These are phyloP conservation scores for Mya arenaria DNA, from an alignment of 1,140 invertebrate species.

Conservation along the genomic window DNA sequence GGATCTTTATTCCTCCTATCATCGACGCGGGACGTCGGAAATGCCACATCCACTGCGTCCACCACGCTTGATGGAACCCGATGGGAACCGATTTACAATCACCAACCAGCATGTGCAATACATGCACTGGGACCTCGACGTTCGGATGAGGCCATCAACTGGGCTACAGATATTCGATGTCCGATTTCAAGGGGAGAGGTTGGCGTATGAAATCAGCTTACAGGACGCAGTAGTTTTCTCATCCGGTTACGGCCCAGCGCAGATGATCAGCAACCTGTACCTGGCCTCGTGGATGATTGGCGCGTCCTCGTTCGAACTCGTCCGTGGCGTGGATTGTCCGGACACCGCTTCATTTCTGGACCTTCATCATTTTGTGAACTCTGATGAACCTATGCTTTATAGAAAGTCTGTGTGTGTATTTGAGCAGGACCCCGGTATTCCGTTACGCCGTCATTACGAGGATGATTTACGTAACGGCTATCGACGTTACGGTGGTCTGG, in stretches of 20 bases:
- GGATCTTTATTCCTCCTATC: slow-evolving; percentile 68
- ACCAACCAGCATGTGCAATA: slow-evolving; percentile 71
- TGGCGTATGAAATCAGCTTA: slow-evolving; percentile 77
- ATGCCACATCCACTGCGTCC: slow-evolving; percentile 64
- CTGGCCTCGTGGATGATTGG: slow-evolving; percentile 72
- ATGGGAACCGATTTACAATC: slow-evolving; percentile 71
- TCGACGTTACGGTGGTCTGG: slow-evolving; percentile 68
- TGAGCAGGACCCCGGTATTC: slow-evolving; percentile 72
- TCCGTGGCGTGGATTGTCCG: slow-evolving; percentile 75
- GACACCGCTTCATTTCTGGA: slow-evolving; percentile 71
- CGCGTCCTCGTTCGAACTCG: slow-evolving; percentile 68
- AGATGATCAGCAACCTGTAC: slow-evolving; percentile 64
- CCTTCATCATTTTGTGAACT: slow-evolving; percentile 66
- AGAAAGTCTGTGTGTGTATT: slow-evolving; percentile 77
- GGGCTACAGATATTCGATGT: slow-evolving; percentile 75
- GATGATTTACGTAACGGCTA: slow-evolving; percentile 50
- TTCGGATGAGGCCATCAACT: slow-evolving; percentile 65
- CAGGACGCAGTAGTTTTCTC: slow-evolving; percentile 76
- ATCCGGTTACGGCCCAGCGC: slow-evolving; percentile 70
- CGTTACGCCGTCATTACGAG: slow-evolving; percentile 73
- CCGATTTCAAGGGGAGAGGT: slow-evolving; percentile 72
- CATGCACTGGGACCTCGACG: slow-evolving; percentile 76
- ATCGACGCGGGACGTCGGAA: slow-evolving; percentile 56
- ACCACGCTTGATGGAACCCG: slow-evolving; percentile 71
- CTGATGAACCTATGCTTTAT: slow-evolving; percentile 54